Evolutionary conservation across 2,797 vertebrate species (phyloP).

Genomic region (Melanotaenia maccullochi): DNA sequence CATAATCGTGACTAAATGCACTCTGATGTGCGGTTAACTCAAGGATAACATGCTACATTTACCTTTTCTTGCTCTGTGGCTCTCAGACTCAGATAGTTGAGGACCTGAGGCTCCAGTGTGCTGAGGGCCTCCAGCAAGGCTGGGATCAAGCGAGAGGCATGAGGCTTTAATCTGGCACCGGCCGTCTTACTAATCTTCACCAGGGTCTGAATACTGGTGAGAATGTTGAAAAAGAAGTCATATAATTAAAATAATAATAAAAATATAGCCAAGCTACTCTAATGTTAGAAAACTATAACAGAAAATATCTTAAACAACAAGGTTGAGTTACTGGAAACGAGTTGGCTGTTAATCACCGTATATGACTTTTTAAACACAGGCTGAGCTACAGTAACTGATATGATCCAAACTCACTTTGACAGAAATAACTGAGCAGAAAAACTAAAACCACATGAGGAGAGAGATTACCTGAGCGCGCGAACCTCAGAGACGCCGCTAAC

Average conservation of each 20-base stretch:
- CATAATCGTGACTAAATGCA: background rate
- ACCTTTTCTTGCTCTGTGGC: slow-evolving; percentile 99
- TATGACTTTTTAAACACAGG: background rate
- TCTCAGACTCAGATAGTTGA: slow-evolving; percentile 96
- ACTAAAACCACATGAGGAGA: background rate
- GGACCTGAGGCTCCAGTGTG: slow-evolving; percentile 95
- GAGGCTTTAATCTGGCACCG: slow-evolving; percentile 93
- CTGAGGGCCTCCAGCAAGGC: slow-evolving; percentile 94
- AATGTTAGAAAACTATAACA: too few species aligned
- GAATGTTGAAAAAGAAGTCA: background rate
- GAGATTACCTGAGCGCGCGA: slow-evolving; percentile 90
- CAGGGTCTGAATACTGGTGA: slow-evolving; percentile 92
- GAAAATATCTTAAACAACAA: background rate
- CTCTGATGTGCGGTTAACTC: background rate
- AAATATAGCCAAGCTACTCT: background rate
- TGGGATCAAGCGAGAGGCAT: slow-evolving; percentile 93
- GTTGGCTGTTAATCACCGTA: background rate
- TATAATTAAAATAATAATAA: background rate
- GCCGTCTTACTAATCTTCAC: slow-evolving; percentile 99
- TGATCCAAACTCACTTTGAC: too few species aligned
- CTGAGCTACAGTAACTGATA: background rate
- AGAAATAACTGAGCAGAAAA: background rate
- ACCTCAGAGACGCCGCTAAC: slow-evolving; percentile 95
- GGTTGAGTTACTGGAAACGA: background rate
- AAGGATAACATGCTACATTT: slow-evolving; percentile 1